Conservation (phyloP, 2,888 invertebrate species). For the Priocnemis perturbator region DNA sequence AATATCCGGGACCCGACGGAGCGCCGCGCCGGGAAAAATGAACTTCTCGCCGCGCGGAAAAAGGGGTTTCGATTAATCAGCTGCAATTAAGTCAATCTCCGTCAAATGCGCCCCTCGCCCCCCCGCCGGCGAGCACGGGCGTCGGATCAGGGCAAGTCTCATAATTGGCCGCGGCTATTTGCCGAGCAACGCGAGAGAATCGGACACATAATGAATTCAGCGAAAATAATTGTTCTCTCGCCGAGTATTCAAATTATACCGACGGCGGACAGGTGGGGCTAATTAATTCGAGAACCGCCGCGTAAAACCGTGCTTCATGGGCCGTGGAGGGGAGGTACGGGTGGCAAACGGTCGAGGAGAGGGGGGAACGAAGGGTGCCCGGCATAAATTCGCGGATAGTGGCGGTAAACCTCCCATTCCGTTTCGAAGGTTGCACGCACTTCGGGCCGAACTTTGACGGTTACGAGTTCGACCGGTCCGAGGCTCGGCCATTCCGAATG, state of each 20-base stretch:
- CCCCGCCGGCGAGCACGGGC: too few relatives aligned
- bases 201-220: background rate
- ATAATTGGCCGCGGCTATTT: slow-evolving; percentile 2
- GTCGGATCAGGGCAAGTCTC: too few relatives aligned
- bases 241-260: slow-evolving; percentile 20
- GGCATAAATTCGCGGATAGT: slow-evolving; percentile 35
- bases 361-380: background rate
- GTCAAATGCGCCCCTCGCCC: too few relatives aligned
- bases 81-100: too few relatives aligned
- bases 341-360: background rate
- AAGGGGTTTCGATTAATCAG: too few relatives aligned
- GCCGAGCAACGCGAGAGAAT: background rate
- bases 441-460: slow-evolving; percentile 48
- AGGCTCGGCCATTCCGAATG: slow-evolving; percentile 26
- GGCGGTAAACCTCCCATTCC: slow-evolving; percentile 29
- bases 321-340: slow-evolving; percentile 8
- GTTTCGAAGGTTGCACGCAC: slow-evolving; percentile 37
- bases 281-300: slow-evolving; percentile 44
- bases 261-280: slow-evolving; percentile 21
- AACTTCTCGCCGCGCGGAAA: too few relatives aligned
- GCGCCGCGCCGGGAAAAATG: too few relatives aligned
- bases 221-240: slow-evolving; percentile 19
- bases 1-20: too few relatives aligned
- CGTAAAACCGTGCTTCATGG: slow-evolving; percentile 34
- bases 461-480: slow-evolving; percentile 30